Base-by-base conservation (phyloP, 2,888 invertebrate species). In the Exocentrus adspersus region DNA sequence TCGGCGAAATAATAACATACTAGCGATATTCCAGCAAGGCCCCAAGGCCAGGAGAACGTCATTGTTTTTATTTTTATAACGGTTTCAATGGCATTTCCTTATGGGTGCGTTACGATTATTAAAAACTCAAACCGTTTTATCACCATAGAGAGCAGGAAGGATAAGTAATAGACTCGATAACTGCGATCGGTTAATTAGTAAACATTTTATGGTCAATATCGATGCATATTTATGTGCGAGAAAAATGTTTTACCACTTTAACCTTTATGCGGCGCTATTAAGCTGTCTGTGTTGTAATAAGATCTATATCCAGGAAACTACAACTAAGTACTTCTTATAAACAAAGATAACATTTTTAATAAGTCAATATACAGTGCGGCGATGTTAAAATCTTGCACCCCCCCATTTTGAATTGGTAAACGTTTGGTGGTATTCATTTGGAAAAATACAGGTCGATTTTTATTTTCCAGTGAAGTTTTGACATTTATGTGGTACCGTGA, bases 81-180 rank as follows among this genome's bases (percentile, higher is more conserved):
- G 32, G 56, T 65, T 62, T 62, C 67, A 67, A 67, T 67, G 67
- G 67, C 62, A 67, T 65, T 67, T 67, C 67, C 67, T 64, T 65
- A 67, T 67, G 67, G 67, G 67, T 46, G 64, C 64, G 67, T 50
- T 58, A 43, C 61, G 43, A 14, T 53, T 57, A 41, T 53, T 53
- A 53, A 42, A 54, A 54, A 54, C 16, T 28, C n/a, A 43, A 24
- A 54, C 14, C 28, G 21, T 54, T 5, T 54, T 16, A 17, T 24
- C 43, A 43, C 17, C 41, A 42, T 14, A 53, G 41, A 6, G 42
- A 16, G 21, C 14, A 53, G 41, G 41, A 20, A 53, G 20, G 53
- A 41, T 32, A 52, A 37, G 21, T 42, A 12, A 53, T 21, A 12
- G 12, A 53, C 20, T 21, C 20, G 20, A 17, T 7, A 48, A 48